Evolutionary conservation across 2,888 invertebrate genomes (phyloP).

Genomic region (Rugalucina vietnamica): DNA sequence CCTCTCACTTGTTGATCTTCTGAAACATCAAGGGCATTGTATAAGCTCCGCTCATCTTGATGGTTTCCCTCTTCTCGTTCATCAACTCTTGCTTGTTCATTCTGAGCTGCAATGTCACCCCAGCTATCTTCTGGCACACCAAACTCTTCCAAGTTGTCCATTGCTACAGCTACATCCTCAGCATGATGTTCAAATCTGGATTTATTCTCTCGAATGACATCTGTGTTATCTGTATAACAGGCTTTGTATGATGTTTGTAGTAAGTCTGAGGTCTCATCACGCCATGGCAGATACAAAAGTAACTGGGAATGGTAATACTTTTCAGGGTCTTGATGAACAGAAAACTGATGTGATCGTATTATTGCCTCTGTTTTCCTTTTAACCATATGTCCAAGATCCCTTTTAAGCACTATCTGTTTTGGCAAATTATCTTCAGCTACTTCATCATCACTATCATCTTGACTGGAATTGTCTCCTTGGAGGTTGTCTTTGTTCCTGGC

Average conservation of each 20-base stretch:
- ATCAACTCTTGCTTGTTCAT: conserved; percentile 31
- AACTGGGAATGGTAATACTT: conserved; percentile 35
- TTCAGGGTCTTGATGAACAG: conserved; percentile 25
- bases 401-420: no score
- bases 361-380: conserved; percentile 25
- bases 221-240: conserved; percentile 9
- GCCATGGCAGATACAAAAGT: conserved; percentile 42
- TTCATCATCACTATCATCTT: no score
- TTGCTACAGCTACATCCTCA: background rate
- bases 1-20: no score
- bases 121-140: conserved; percentile 35
- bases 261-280: conserved; percentile 9
- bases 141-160: conserved; percentile 23
- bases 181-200: conserved; percentile 28
- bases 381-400: conserved; percentile 40
- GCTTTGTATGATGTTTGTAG: conserved; percentile 8
- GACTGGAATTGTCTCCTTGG: no score
- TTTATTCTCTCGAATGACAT: conserved; percentile 3
- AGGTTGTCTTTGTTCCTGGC: no score
- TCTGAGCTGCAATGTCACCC: conserved; percentile 31
- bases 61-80: background rate
- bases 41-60: no score
- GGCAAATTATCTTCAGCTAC: no score
- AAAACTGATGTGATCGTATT: conserved; percentile 33
- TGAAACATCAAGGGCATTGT: no score